Base-by-base conservation (phyloP, 2,113 vertebrate species). In the Geococcyx californianus region DNA sequence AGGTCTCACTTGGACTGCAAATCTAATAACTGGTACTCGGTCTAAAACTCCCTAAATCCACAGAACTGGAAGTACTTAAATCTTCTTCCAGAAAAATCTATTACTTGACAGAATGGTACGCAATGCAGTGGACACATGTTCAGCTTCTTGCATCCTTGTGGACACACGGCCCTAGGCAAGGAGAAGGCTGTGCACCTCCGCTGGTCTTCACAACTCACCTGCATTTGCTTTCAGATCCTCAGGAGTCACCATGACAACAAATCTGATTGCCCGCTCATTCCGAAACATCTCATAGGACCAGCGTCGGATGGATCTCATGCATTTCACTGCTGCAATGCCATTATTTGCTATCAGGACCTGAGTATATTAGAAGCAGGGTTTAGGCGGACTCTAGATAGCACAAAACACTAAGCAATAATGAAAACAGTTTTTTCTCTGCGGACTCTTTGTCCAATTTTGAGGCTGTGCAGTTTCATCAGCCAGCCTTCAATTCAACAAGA, bases 231-330 rank as follows among this genome's bases (percentile, higher is more conserved):
- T 99, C 91, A 99, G 98, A 91, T 99, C 99, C 97, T 99, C 99
- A 9, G 99, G 99, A 9, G 99, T 99, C 86, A 99, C 99, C 99
- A 99, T 99, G 59, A 99, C 99, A 28, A 99, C 99, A 93, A 99
- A 99, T 58, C 99, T 98, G 84, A 99, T 99, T 7, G 99, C 99
- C 52, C 99, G 98, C 96, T 99, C 99, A 9, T 99, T 99, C 21
- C 99, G 98, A 94, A 99, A 99, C 99, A 99, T 99, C 97, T 99
- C 99, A 6, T 99, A 99, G 88, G 99, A 98, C 99, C 99, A 99
- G 75, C 99, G 98, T 8, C 99, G 98, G 93, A 99, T 99, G 83
- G 99, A 99, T n/a, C 99, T 97, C 99, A 99, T 99, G 96, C 99
- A 99, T 91, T 99, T 99, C 78, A 99, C 99, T 1, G 99, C 99